A percentile compares a stretch with the other conserved stretches of the same genome.
These are phyloP conservation scores for Psilopogon haemacephalus DNA, from an alignment of 2,113 vertebrate genomes.

Conservation along the genomic window DNA sequence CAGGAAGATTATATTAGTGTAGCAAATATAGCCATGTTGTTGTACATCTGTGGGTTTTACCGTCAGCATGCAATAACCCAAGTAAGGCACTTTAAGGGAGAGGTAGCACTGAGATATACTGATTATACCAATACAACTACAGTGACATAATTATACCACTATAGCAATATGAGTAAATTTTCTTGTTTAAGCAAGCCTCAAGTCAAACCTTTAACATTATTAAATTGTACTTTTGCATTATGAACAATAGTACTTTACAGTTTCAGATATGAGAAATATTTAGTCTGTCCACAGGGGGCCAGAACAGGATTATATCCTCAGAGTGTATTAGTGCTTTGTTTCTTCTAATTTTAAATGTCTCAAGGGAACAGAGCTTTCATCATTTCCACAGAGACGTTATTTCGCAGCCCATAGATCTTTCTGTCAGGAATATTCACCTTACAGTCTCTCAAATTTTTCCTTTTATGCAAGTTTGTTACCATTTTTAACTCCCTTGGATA, in stretches of 20 bases:
- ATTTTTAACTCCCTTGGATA: constrained; percentile 67
- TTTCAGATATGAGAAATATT: constrained; percentile 4
- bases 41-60: background rate
- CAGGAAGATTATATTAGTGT: background rate
- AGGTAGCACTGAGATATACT: background rate
- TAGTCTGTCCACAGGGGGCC: background rate
- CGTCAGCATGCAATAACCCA: background rate
- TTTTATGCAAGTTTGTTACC: constrained; percentile 65
- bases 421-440: constrained; percentile 45
- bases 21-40: background rate
- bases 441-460: constrained; percentile 5
- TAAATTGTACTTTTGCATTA: background rate
- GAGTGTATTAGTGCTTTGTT: constrained; percentile 19
- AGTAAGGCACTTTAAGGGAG: background rate
- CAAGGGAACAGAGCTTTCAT: background rate
- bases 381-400: constrained; percentile 25
- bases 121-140: background rate
- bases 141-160: background rate
- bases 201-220: background rate
- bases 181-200: background rate
- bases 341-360: constrained; percentile 55
- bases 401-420: constrained; percentile 44
- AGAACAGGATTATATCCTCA: background rate
- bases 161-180: background rate
- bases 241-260: background rate